Conservation (phyloP, 2,113 vertebrate species). For the Antechinus flavipes region DNA sequence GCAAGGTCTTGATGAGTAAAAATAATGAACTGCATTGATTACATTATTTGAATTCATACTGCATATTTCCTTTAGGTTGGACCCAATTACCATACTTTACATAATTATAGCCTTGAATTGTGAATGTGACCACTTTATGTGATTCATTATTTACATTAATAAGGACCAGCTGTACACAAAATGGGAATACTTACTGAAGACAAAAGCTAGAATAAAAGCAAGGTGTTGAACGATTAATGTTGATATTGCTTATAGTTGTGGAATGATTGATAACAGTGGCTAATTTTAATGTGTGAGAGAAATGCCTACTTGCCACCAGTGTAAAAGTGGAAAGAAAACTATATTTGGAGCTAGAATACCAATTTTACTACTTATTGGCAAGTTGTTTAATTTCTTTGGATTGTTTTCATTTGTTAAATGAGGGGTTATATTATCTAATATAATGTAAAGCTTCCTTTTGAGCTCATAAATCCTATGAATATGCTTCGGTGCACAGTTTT, state of each 20-base stretch:
- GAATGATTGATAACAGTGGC: not conserved
- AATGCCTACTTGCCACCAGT: not conserved
- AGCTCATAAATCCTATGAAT: not conserved
- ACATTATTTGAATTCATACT: not conserved
- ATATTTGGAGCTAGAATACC: not conserved
- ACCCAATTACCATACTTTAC: not conserved
- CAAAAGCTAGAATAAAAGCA: not conserved
- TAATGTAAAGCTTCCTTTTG: not conserved
- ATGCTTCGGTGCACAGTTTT: not conserved
- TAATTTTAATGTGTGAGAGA: not conserved
- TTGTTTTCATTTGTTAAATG: not conserved
- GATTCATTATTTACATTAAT: not conserved
- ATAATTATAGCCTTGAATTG: not conserved
- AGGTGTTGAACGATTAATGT: not conserved
- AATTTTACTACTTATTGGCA: not conserved
- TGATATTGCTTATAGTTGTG: not conserved
- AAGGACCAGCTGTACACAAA: not conserved
- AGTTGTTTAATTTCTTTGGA: not conserved
- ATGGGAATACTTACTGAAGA: not conserved
- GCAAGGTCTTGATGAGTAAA: not conserved
- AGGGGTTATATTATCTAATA: not conserved
- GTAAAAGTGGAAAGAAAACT: not conserved
- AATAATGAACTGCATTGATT: not conserved
- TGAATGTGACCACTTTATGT: not conserved
- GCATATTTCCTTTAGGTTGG: not conserved